Conservation (phyloP, 2,113 vertebrate species). For the Oxyura jamaicensis region DNA sequence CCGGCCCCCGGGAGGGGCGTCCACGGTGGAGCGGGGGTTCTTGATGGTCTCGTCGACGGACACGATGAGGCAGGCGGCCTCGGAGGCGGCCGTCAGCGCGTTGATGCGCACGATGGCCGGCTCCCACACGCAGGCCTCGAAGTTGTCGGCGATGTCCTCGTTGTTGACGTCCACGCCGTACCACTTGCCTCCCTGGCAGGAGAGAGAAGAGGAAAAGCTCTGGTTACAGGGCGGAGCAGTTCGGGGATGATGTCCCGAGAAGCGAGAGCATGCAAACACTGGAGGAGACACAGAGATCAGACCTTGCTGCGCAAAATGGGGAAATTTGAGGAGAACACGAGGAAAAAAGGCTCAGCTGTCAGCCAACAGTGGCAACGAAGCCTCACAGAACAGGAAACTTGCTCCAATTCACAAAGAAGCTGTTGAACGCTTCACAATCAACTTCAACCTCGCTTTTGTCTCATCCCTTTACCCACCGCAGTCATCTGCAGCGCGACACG, state of each 20-base stretch:
- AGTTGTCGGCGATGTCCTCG: slow-evolving; percentile 96
- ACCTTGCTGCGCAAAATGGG: too few relatives aligned
- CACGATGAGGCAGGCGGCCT: slow-evolving; percentile 94
- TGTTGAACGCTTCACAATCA: fast-evolving
- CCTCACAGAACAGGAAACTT: too few relatives aligned
- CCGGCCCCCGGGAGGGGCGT: slow-evolving; percentile 72
- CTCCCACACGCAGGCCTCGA: slow-evolving; percentile 91
- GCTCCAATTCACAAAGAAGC: background rate
- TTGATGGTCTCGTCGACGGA: slow-evolving; percentile 96
- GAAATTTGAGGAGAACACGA: background rate
- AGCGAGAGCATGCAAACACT: fast-evolving
- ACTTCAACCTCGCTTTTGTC: background rate
- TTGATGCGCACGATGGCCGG: slow-evolving; percentile 92
- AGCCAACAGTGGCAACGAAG: background rate
- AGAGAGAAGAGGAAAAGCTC: background rate
- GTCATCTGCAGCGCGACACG: fast-evolving
- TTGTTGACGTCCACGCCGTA: slow-evolving; percentile 94
- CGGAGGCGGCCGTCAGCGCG: slow-evolving; percentile 91
- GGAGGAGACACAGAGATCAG: background rate
- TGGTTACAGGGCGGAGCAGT: fast-evolving
- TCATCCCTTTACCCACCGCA: background rate
- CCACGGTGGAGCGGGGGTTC: slow-evolving; percentile 87
- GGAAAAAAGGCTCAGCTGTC: too few relatives aligned
- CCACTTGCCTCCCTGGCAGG: slow-evolving; percentile 89
- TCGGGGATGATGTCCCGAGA: fast-evolving